phyloP scores from a whole-genome alignment of 2,888 invertebrate genomes.

The Ornithoptera alexandrae region DNA sequence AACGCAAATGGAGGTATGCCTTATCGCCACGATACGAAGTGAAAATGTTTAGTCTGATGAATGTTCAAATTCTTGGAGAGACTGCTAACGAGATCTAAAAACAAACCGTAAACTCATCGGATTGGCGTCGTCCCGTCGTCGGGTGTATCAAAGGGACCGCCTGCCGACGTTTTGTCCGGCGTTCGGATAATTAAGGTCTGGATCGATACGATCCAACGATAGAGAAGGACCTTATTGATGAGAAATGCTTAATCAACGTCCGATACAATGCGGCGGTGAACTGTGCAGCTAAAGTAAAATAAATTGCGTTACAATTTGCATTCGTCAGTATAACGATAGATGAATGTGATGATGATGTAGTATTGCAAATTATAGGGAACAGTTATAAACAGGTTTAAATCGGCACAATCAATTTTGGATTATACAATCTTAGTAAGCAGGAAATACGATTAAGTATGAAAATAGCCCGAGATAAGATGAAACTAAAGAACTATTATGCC shows the following conservation, averaged over 20 bases:
- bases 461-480: no score
- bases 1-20: constrained; percentile 66
- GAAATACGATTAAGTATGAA: no score
- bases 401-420: no score
- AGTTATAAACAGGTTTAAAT: no score
- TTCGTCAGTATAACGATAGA: background rate
- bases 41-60: constrained; percentile 64
- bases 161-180: constrained; percentile 56
- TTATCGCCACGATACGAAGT: constrained; percentile 58
- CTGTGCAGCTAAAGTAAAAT: constrained; percentile 19
- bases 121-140: constrained; percentile 46
- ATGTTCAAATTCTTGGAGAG: constrained; percentile 59
- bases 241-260: constrained; percentile 67
- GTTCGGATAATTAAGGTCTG: constrained; percentile 65
- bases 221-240: constrained; percentile 63
- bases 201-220: constrained; percentile 58
- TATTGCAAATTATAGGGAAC: no score
- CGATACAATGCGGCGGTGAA: constrained; percentile 25
- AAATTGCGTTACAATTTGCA: constrained; percentile 26
- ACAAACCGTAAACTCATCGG: constrained; percentile 58
- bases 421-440: no score
- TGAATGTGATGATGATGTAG: no score
- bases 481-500: no score
- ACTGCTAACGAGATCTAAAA: constrained; percentile 68
- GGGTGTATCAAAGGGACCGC: constrained; percentile 57